Evolutionary conservation across 2,888 invertebrate genomes (phyloP), one percentile per base, ranked within the genome.

Genomic region (Acrobasis consociella): DNA sequence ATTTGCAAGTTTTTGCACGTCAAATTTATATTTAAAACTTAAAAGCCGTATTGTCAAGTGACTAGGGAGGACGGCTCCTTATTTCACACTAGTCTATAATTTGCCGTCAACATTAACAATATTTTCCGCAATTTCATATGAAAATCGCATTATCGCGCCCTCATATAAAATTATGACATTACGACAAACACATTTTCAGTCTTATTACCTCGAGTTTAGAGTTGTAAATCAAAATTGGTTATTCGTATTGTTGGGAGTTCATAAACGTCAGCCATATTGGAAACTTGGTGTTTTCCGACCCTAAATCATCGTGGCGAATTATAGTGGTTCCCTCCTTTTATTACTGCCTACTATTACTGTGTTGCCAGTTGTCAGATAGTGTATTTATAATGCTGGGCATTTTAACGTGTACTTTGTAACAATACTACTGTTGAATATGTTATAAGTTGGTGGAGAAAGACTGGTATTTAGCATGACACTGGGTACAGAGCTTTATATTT

Each of bases 301-400:
- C 77, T 80, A 80, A 80, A 81, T 81, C 81, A 81, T 76, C 66
- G 69, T 63, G 60, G 72, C 67, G 77, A 75, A 79, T 78, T 76
- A 76, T 76, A 76, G 69, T 67, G 67, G 76, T 76, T 67, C 68
- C 67, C 74, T 72, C 71, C 74, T 76, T 80, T 80, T 80, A 81
- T 81, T 78, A 76, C 66, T 78, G 76, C 66, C 49, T 53, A 50
- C 60, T 56, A 64, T 64, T 56, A 60, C 56, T 49, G 56, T 60
- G 63, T 56, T 56, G 42, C 60, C 60, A 60, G 50, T 64, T 50
- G 60, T 60, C 50, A 60, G 60, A 60, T 64, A 60, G 56, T 17
- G 58, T 49, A 58, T 64, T 62, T 64, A 64, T 64, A 62, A 52
- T 58, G 22, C 58, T 58, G 62, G 62, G 49, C 55, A 62, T 62